A percentile compares a stretch with the other conserved stretches of the same genome.
Conservation (phyloP, 2,113 vertebrate species). For the Vireo altiloquus region DNA sequence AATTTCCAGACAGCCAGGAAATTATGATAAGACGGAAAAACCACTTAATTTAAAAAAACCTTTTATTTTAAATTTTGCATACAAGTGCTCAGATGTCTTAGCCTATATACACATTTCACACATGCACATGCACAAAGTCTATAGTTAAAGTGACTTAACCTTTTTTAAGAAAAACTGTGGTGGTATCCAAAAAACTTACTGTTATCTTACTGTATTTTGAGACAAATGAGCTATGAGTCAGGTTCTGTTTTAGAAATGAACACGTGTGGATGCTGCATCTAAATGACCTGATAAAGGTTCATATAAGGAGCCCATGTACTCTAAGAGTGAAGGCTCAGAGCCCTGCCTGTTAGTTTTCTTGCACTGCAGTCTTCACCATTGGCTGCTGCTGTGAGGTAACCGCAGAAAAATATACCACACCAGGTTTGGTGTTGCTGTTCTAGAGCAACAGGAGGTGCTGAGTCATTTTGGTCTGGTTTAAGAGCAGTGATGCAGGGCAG, state of each 20-base stretch:
- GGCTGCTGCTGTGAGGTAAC: not conserved
- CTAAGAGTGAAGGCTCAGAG: not conserved
- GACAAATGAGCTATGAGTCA: not conserved
- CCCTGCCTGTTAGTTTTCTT: not conserved
- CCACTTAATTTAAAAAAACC: not conserved
- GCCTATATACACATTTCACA: not conserved
- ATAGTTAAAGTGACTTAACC: not conserved
- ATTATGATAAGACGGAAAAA: not conserved
- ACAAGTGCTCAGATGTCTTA: not conserved
- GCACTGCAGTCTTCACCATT: not conserved
- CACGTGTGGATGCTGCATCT: not conserved
- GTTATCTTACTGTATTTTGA: not conserved
- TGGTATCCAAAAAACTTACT: not conserved
- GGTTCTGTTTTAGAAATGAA: not conserved
- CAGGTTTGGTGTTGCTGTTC: not conserved
- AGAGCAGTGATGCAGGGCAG: not conserved
- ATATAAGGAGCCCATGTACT: not conserved
- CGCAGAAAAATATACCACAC: not conserved
- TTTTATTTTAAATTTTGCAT: not conserved
- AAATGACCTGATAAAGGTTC: not conserved
- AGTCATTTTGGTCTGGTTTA: not conserved
- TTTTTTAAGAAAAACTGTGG: not conserved
- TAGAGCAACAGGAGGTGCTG: not conserved
- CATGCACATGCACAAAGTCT: not conserved
- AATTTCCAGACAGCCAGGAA: not conserved